Percentiles rank a stretch among this genome's conserved stretches.
Evolutionary conservation across 2,797 vertebrate genomes (phyloP).

Genomic region (Syngnathus acus): DNA sequence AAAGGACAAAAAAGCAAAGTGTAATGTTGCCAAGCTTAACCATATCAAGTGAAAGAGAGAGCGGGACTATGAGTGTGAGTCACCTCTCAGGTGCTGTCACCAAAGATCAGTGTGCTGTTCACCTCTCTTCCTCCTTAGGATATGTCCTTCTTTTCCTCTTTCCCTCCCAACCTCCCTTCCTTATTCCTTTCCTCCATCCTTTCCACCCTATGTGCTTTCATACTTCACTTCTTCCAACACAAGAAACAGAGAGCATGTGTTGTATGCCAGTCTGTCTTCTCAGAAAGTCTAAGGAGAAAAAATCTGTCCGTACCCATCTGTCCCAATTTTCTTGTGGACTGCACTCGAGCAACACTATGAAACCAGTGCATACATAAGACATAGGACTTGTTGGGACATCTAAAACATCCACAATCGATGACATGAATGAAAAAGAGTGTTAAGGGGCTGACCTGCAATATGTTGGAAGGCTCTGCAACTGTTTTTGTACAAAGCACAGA

Average conservation of each 20-base stretch:
- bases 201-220: conserved; percentile 26
- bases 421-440: conserved; percentile 32
- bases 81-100: conserved; percentile 48
- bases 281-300: conserved; percentile 40
- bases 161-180: not conserved
- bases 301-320: conserved; percentile 51
- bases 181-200: not conserved
- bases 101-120: conserved; percentile 44
- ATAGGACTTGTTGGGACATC: conserved; percentile 1
- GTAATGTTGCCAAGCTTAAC: conserved; percentile 17
- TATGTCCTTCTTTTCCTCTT: not conserved
- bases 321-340: conserved; percentile 20
- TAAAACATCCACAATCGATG: conserved; percentile 13
- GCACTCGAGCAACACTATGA: conserved; percentile 9
- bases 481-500: conserved; percentile 21
- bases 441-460: conserved; percentile 54
- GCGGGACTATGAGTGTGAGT: conserved; percentile 26
- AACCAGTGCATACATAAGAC: conserved; percentile 8
- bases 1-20: conserved; percentile 2
- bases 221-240: conserved; percentile 38
- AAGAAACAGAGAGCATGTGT: conserved; percentile 31
- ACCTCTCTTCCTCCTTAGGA: conserved; percentile 38
- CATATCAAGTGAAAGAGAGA: not conserved
- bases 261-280: conserved; percentile 43
- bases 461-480: conserved; percentile 16